Evolutionary conservation across 2,888 invertebrate species (phyloP).

Genomic region (Agrochola lota): DNA sequence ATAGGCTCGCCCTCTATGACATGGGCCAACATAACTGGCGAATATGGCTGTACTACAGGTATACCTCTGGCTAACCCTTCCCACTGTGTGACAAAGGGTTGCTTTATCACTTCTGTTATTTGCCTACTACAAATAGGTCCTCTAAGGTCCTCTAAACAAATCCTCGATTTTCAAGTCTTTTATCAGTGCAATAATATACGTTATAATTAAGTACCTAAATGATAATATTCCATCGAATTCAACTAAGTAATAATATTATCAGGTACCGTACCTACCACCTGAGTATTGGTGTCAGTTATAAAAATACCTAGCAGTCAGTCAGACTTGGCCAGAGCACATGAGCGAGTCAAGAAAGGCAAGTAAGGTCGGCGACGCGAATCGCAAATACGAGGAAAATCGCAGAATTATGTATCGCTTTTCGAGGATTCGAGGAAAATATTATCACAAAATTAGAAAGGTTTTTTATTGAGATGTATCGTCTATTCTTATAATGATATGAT

Average conservation of each 20-base stretch:
- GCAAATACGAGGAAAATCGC: conserved; percentile 42
- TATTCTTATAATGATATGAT: neutral
- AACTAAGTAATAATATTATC: neutral
- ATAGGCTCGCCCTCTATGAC: neutral
- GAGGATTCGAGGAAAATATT: conserved; percentile 24
- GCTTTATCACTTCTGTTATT: neutral
- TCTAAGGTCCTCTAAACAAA: neutral
- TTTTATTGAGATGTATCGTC: neutral
- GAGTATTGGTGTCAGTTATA: conserved; percentile 13
- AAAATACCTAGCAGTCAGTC: conserved; percentile 2
- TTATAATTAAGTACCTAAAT: conserved; percentile 8
- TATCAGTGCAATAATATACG: conserved; percentile 12
- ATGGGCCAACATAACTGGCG: neutral
- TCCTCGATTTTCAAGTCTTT: neutral
- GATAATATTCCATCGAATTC: neutral
- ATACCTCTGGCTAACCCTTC: neutral
- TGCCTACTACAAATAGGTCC: too few species aligned
- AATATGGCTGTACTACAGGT: neutral
- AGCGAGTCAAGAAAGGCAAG: conserved; percentile 20
- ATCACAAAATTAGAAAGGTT: conserved; percentile 11
- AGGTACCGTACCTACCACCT: neutral
- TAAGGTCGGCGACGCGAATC: conserved; percentile 14
- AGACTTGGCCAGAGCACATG: conserved; percentile 28
- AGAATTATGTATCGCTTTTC: conserved; percentile 1
- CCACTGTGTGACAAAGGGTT: neutral